Base-by-base conservation (phyloP, 2,888 invertebrate species). In the Caenorhabditis afra region DNA sequence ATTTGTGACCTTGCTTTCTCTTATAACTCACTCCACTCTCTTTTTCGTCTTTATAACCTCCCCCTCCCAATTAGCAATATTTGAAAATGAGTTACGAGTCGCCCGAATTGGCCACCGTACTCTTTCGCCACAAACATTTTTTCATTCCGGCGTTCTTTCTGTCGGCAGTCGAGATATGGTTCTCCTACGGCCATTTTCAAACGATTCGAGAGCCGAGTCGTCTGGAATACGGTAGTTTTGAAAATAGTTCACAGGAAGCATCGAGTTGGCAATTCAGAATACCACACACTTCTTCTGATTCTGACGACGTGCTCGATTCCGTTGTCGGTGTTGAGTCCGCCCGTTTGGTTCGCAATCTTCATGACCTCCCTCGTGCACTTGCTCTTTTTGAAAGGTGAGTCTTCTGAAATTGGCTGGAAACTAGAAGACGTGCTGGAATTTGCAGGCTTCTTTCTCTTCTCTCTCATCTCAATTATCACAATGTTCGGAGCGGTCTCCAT, bases 321-420 rank as follows among this genome's bases (percentile, higher is more conserved):
- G 14, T 18, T 67, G 12, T 49, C 66, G 12, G 66, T 67, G 8
- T 12, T 67, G 12, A 49, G 58, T 58, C 67, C 67, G 12, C 41
- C 67, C 0, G 41, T 67, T 18, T 67, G 67, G 67, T 67, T 58
- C 23, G 49, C 58, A 12, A 29, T 67, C 14, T 67, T 41, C 23
- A 67, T 67, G 67, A 67, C 67, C 12, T 50, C 58, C 3, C 58
- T 67, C 50, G 50, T 67, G 23, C 67, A 67, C 22, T 41, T 67
- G 58, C 45, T 67, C n/a, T 12, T 45, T 41, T 67, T 67, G 14
- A 58, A 58, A 58, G 50, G 67, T 67, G n/a, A 47, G 1, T 18
- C 12, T 4, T 11, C 16, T 39, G 11, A n/a, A n/a, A n/a, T n/a
- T n/a, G 16, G 8, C 18, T 11, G 4, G 5, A 18, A 37, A 5